Percentiles rank a stretch among this genome's conserved stretches.
phyloP scores from a whole-genome alignment of 1,140 invertebrate genomes.

The Acyrthosiphon pisum region DNA sequence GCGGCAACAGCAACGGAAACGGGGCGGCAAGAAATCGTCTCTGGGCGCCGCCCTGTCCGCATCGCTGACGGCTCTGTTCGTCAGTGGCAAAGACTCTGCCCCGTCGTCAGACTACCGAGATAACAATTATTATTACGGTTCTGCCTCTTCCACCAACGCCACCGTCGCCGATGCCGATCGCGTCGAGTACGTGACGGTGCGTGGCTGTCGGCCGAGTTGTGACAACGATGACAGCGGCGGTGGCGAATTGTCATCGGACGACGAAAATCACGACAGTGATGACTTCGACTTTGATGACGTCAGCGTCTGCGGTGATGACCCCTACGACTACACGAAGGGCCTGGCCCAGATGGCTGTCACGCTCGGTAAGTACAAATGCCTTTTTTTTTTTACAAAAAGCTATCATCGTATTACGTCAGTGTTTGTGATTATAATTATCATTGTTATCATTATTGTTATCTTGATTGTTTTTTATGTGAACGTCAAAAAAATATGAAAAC shows the following conservation, averaged over 20 bases:
- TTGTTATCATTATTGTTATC: background rate
- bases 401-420: background rate
- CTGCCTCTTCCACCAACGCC: background rate
- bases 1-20: background rate
- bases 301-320: background rate
- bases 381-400: background rate
- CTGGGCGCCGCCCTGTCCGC: conserved; percentile 16
- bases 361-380: background rate
- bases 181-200: conserved; percentile 15
- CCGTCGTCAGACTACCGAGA: background rate
- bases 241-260: background rate
- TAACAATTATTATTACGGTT: background rate
- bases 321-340: background rate
- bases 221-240: background rate
- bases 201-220: background rate
- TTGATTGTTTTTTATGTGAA: background rate
- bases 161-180: background rate
- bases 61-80: background rate
- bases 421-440: background rate
- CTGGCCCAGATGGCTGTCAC: conserved; percentile 6
- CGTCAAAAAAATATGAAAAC: background rate
- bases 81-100: background rate
- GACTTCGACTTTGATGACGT: too few species aligned
- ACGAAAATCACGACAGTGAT: background rate
- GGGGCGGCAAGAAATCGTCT: background rate